These are phyloP conservation scores for Caenorhabditis sp. DNA, from an alignment of 2,888 invertebrate species.

Conservation along the genomic window DNA sequence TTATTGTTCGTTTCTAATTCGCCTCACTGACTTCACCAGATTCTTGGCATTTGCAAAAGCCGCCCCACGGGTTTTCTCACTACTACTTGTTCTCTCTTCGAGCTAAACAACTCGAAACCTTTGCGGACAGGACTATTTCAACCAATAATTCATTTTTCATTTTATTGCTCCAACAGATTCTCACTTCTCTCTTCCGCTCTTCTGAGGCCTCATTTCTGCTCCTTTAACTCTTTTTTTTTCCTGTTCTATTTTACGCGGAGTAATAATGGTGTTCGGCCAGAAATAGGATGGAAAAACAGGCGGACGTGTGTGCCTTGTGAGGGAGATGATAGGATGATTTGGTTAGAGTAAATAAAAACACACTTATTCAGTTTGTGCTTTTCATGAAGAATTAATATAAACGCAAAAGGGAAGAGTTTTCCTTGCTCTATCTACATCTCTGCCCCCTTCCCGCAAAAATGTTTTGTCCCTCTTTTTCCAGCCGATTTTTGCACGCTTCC, in stretches of 20 bases:
- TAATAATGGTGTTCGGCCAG: neutral
- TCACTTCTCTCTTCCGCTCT: neutral
- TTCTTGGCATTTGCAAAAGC: constrained; percentile 51
- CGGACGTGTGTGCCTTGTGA: neutral
- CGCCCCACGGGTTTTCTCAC: no score
- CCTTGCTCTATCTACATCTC: constrained; percentile 6
- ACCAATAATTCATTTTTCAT: constrained; percentile 53
- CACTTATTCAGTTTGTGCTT: constrained; percentile 32
- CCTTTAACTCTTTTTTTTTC: neutral
- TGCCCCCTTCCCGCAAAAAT: neutral
- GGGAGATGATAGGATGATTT: constrained; percentile 4
- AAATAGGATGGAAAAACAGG: neutral
- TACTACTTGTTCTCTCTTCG: constrained; percentile 43
- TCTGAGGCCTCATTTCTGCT: no score
- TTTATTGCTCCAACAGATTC: constrained; percentile 47
- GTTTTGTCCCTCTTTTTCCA: constrained; percentile 18
- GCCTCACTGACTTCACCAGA: constrained; percentile 57
- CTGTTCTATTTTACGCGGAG: neutral
- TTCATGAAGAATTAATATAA: constrained; percentile 35
- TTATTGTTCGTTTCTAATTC: constrained; percentile 60
- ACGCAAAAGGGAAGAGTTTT: constrained; percentile 25
- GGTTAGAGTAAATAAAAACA: constrained; percentile 37
- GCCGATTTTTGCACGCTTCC: constrained; percentile 31
- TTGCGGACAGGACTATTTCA: constrained; percentile 38
- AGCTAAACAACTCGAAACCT: constrained; percentile 15